Evolutionary conservation across 2,888 invertebrate species (phyloP).

Genomic region (Kuschelorhynchus macadamiae): DNA sequence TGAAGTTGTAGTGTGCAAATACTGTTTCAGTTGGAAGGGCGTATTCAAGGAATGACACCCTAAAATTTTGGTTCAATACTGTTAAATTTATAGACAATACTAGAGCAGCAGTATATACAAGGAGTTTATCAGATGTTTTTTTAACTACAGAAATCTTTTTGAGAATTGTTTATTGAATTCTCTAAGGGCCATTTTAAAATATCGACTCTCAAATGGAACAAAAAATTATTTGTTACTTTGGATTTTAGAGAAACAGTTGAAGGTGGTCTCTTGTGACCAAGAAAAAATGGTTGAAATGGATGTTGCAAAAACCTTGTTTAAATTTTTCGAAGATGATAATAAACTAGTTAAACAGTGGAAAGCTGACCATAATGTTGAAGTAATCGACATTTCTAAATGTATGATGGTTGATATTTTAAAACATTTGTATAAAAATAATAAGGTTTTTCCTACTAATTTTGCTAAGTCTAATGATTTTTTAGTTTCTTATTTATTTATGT

Average conservation of each 20-base stretch:
- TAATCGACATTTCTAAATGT: constrained; percentile 72
- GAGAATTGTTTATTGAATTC: constrained; percentile 62
- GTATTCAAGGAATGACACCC: constrained; percentile 65
- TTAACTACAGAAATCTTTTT: constrained; percentile 70
- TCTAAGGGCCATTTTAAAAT: constrained; percentile 71
- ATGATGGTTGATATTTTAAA: constrained; percentile 73
- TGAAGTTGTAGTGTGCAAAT: constrained; percentile 72
- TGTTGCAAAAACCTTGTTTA: constrained; percentile 74
- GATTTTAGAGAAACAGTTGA: constrained; percentile 75
- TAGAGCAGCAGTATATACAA: constrained; percentile 54
- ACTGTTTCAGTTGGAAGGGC: constrained; percentile 75
- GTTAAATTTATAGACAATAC: constrained; percentile 66
- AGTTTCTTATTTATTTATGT: constrained; percentile 72
- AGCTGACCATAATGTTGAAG: constrained; percentile 71
- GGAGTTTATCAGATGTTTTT: constrained; percentile 71
- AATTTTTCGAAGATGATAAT: constrained; percentile 67
- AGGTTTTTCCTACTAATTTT: constrained; percentile 72
- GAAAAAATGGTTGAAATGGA: constrained; percentile 63
- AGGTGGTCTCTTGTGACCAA: constrained; percentile 67
- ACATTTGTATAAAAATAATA: constrained; percentile 72
- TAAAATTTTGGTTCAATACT: constrained; percentile 74
- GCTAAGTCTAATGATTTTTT: constrained; percentile 72
- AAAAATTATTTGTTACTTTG: constrained; percentile 74
- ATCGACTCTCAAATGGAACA: constrained; percentile 67
- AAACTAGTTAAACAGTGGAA: constrained; percentile 71